phyloP scores from a whole-genome alignment of 2,113 vertebrate genomes.

The Excalfactoria chinensis region DNA sequence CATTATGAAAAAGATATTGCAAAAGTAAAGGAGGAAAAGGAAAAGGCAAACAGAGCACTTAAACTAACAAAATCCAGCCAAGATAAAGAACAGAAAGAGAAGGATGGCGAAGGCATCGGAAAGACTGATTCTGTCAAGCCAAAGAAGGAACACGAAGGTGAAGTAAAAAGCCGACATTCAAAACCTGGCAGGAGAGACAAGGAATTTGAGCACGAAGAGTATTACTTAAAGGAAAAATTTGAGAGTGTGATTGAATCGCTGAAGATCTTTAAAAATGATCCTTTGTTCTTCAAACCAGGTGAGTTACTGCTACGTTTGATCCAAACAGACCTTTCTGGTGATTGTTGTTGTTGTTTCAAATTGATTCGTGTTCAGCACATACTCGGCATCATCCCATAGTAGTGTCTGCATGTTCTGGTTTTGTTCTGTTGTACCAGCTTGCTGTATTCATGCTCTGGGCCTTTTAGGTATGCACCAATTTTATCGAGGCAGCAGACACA shows the following conservation, averaged over 20 bases:
- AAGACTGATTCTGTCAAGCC: constrained; percentile 61
- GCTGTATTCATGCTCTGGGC: not conserved
- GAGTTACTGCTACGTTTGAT: constrained; percentile 63
- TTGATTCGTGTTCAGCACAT: not conserved
- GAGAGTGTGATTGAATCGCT: constrained; percentile 89
- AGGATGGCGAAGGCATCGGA: constrained; percentile 70
- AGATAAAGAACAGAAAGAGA: constrained; percentile 70
- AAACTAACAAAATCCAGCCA: constrained; percentile 69
- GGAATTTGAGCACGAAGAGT: constrained; percentile 92
- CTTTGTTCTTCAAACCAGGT: constrained; percentile 96
- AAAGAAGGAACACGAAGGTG: constrained; percentile 63
- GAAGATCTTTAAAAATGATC: constrained; percentile 95
- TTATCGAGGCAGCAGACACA: not conserved
- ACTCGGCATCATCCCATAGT: not conserved
- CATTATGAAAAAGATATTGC: constrained; percentile 95
- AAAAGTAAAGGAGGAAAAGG: constrained; percentile 91
- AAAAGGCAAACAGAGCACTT: constrained; percentile 84
- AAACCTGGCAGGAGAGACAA: constrained; percentile 78
- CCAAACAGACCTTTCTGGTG: not conserved
- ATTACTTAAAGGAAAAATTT: constrained; percentile 93
- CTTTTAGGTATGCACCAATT: not conserved
- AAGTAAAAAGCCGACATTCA: constrained; percentile 62
- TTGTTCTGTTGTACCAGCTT: not conserved
- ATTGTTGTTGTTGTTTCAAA: not conserved
- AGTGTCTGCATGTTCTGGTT: not conserved